Base-by-base conservation (phyloP, 2,113 vertebrate genomes). In the Cacatua alba region DNA sequence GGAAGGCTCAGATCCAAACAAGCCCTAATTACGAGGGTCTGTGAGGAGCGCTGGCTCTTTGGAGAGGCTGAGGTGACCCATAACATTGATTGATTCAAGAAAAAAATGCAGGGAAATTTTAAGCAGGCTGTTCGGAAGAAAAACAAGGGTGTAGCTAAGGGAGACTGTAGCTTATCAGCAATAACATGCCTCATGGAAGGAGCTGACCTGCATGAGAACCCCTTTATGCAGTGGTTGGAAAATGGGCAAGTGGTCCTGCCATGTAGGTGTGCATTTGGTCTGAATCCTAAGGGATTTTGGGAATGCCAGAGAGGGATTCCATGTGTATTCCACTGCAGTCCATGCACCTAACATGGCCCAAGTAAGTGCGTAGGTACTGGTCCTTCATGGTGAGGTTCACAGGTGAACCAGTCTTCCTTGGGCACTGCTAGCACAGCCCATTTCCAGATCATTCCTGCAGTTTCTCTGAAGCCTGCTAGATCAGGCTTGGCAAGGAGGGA, bases 321-420 rank as follows among this genome's bases (percentile, higher is more conserved):
- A 31, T 1, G 0, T 1, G 1, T 55, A 7, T 78, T 74, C 35
- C 23, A 21, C 5, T 1, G 0, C 13, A 29, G 60, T 59, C 11
- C 15, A 3, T 9, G 15, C 15, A 69, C 26, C 31, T 44, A 67
- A 2, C 0, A 1, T 6, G 33, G 37, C 35, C 52, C 19, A 15
- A 43, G 35, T 6, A 24, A 6, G 0, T 2, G 0, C 33, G 5
- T 72, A 37, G 29, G 15, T 52, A 65, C 19, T 77, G 29, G 5
- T 44, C 37, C 65, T 83, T 65, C 16, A 31, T 5, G 2, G 17
- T 10, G 68, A 44, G 43, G 11, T 29, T 85, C 79, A 35, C 35
- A 41, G 49, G 21, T 9, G n/a, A 59, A n/a, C 1, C 3, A 0
- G 17, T 67, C 4, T 86, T 4, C 25, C n/a, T 37, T 55, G 51